Base-by-base conservation (phyloP, 2,888 invertebrate species). In the Ferrisia virgata region DNA sequence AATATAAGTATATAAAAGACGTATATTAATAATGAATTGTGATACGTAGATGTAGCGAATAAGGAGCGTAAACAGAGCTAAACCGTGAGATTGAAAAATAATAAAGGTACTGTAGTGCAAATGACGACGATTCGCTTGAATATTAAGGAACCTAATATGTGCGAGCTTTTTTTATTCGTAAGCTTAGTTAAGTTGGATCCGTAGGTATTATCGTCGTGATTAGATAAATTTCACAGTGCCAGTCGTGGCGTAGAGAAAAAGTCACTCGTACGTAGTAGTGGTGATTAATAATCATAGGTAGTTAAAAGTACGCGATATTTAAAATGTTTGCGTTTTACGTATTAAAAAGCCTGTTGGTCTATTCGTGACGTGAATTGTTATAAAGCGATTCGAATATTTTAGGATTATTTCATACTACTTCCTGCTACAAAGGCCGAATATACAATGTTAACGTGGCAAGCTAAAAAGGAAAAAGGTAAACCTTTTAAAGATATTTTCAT, bases 301-400 rank as follows among this genome's bases (percentile, higher is more conserved):
- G 28, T 79, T 79, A 43, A 79, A 47, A n/a, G n/a, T 79, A 47
- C 47, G n/a, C 47, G 39, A 40, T 25, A 11, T 64, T 47, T 18
- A 28, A 28, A 28, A 11, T 64, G 58, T 64, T 28, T 13, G 25
- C 28, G 58, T 64, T 64, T 25, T 72, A 22, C 18, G 47, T 47
- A 18, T 47, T 8, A 4, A 64, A 28, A 64, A 64, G 64, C 31
- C 64, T 25, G 28, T 25, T 64, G 64, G 64, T 64, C 28, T 64
- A 64, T 64, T 72, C 72, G 72, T 72, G 72, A 72, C 72, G 72
- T 33, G 72, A 72, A 72, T 72, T 72, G 72, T 72, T 72, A 72
- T 72, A 72, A 72, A 72, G 72, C 72, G 33, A 72, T 72, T 33
- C 33, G 72, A 72, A 72, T 72, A 72, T 72, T 72, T 33, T 64